Evolutionary conservation across 30 jellyfish, hydroid and myxozoan genomes (phyloP).

Genomic region (Cassiopea xamachana): DNA sequence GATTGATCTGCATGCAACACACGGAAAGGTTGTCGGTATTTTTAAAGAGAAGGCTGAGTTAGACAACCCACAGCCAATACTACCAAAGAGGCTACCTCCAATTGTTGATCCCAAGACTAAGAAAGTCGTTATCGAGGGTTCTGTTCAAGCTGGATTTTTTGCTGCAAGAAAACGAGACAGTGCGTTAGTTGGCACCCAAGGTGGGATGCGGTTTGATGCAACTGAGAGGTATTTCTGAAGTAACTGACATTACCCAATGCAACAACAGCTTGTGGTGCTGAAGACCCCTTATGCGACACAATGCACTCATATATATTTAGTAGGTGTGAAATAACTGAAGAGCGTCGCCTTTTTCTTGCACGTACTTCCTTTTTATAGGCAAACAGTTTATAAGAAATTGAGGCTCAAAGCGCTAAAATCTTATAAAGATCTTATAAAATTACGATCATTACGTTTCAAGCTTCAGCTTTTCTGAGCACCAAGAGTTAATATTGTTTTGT

Average conservation of each 20-base stretch:
- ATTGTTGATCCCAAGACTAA: slow-evolving; percentile 35
- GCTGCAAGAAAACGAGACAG: slow-evolving; percentile 49
- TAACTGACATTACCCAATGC: neutral
- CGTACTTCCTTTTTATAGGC: no score
- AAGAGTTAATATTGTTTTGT: no score
- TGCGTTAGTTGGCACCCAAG: slow-evolving; percentile 51
- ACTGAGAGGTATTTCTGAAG: slow-evolving; percentile 34
- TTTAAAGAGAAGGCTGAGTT: slow-evolving; percentile 57
- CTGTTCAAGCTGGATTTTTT: slow-evolving; percentile 45
- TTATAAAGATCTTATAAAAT: no score
- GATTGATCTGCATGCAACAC: slow-evolving; percentile 51
- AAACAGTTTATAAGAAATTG: no score
- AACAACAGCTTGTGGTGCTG: neutral
- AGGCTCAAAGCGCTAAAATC: no score
- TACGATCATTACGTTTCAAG: no score
- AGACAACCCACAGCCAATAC: slow-evolving; percentile 56
- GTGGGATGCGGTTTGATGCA: slow-evolving; percentile 49
- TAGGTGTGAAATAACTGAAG: no score
- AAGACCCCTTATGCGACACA: neutral
- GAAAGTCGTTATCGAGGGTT: slow-evolving; percentile 46
- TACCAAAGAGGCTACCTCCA: slow-evolving; percentile 43
- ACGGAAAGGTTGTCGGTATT: slow-evolving; percentile 59
- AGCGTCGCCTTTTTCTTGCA: no score
- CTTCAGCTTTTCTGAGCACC: no score
- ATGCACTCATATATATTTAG: no score